These are phyloP conservation scores for Podocnemis expansa DNA, from an alignment of 2,113 vertebrate genomes.

Conservation along the genomic window DNA sequence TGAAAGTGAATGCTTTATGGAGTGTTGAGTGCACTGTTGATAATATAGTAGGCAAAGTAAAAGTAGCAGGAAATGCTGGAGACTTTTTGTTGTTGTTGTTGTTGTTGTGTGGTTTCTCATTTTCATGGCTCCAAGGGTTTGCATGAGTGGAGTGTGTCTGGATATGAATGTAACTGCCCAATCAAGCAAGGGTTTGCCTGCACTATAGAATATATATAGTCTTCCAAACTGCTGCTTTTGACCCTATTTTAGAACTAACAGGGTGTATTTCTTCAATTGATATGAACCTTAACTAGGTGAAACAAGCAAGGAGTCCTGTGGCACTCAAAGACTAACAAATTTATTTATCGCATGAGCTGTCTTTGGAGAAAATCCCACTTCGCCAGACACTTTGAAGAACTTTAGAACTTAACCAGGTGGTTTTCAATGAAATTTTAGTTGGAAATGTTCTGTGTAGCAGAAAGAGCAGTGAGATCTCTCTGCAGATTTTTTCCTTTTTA, in stretches of 20 bases:
- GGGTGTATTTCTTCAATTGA: not conserved
- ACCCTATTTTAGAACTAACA: not conserved
- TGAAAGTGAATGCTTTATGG: not conserved
- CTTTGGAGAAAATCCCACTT: too few species aligned
- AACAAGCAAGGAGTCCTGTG: too few species aligned
- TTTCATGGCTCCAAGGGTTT: not conserved
- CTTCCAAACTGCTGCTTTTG: not conserved
- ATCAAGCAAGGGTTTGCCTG: not conserved
- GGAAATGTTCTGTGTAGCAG: constrained; percentile 16
- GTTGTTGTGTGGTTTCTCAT: too few species aligned
- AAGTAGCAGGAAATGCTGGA: not conserved
- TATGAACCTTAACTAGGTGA: too few species aligned
- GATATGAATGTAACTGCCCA: not conserved
- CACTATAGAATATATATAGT: too few species aligned
- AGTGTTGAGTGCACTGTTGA: not conserved
- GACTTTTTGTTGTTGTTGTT: not conserved
- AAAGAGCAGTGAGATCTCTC: not conserved
- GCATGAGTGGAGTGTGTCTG: not conserved
- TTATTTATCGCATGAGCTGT: too few species aligned
- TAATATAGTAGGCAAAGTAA: not conserved
- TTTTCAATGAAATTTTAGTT: not conserved
- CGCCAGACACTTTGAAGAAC: too few species aligned
- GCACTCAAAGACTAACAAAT: too few species aligned
- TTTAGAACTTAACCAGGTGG: not conserved
- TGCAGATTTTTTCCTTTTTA: not conserved